Conservation (phyloP, 92 coral and sea anemone genomes). For the Heteractis magnifica region DNA sequence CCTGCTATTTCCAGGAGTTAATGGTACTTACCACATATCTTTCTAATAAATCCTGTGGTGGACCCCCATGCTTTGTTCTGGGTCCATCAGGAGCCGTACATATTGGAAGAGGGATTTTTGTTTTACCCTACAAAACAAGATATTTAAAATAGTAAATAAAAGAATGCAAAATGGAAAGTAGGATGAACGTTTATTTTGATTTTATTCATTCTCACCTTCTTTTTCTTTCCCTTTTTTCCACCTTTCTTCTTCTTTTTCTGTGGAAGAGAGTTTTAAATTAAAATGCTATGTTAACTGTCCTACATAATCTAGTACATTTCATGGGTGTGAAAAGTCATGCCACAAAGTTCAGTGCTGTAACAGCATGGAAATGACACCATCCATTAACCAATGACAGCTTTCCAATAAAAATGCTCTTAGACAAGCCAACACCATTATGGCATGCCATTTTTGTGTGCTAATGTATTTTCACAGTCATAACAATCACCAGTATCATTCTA, state of each 20-base stretch:
- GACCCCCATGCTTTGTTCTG: constrained; percentile 90
- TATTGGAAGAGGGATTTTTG: constrained; percentile 94
- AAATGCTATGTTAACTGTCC: too few species aligned
- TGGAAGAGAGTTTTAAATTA: neutral
- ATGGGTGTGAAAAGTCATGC: too few species aligned
- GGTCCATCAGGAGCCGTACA: constrained; percentile 99
- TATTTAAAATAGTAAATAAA: neutral
- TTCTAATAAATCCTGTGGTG: constrained; percentile 83
- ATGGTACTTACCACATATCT: constrained; percentile 82
- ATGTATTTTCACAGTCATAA: too few species aligned
- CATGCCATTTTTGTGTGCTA: too few species aligned
- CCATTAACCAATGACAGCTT: too few species aligned
- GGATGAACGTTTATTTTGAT: neutral
- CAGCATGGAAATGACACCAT: too few species aligned
- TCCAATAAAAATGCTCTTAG: too few species aligned
- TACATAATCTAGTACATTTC: too few species aligned
- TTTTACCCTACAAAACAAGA: constrained; percentile 70
- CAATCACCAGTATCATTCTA: too few species aligned
- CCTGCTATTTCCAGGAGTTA: too few species aligned
- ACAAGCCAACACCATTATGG: too few species aligned
- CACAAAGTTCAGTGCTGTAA: too few species aligned
- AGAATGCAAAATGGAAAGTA: neutral
- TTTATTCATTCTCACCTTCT: constrained; percentile 59
- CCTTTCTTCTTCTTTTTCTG: constrained; percentile 98
- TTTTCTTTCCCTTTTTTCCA: constrained; percentile 93